These are phyloP conservation scores for Ptilonorhynchus violaceus DNA, from an alignment of 2,113 vertebrate genomes.

Conservation along the genomic window DNA sequence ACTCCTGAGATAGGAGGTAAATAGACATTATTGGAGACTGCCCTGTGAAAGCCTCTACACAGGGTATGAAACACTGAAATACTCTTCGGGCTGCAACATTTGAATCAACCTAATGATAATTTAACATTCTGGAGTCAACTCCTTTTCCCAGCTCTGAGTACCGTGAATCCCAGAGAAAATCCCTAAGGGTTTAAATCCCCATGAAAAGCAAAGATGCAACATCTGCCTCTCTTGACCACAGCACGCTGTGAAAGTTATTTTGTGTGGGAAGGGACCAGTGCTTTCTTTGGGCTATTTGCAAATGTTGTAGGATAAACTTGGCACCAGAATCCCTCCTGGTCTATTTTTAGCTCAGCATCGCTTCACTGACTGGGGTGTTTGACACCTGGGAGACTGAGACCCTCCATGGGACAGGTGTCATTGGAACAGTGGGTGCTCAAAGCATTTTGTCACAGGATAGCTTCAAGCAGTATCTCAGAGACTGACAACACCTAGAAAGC, in stretches of 20 bases:
- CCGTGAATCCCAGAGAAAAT: not conserved
- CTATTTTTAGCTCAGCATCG: not conserved
- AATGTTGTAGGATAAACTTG: not conserved
- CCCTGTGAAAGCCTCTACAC: not conserved
- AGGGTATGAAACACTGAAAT: not conserved
- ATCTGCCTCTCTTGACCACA: not conserved
- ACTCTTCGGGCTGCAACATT: not conserved
- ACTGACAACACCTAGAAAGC: not conserved
- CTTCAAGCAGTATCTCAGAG: not conserved
- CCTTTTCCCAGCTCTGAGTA: not conserved
- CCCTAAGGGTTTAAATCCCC: not conserved
- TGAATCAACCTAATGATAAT: not conserved
- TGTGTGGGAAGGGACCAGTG: not conserved
- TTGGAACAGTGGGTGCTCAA: not conserved
- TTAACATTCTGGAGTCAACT: not conserved
- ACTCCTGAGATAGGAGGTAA: not conserved
- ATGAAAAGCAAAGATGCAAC: not conserved
- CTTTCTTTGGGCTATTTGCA: not conserved
- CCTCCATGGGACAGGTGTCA: not conserved
- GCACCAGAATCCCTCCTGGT: not conserved
- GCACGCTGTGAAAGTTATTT: not conserved
- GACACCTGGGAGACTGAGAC: not conserved
- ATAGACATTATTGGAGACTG: not conserved
- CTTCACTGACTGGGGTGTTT: not conserved
- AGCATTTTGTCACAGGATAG: not conserved